Percentiles rank a stretch among this genome's conserved stretches.
Conservation (phyloP, 2,888 invertebrate species). For the Dryobotodes eremita region DNA sequence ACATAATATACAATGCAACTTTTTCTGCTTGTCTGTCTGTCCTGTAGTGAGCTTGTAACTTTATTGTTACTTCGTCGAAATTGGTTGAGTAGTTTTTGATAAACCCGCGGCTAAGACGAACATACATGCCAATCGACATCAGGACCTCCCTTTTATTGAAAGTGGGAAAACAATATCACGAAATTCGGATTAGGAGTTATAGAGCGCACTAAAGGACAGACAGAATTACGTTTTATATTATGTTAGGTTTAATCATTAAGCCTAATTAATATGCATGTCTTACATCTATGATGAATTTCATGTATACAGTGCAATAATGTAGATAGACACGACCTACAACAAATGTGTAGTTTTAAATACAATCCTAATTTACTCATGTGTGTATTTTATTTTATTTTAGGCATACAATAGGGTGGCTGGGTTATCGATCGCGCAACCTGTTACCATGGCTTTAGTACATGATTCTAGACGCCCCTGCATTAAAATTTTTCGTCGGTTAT, state of each 20-base stretch:
- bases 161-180: not conserved
- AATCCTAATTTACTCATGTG: conserved; percentile 19
- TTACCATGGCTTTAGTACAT: too few relatives aligned
- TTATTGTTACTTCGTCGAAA: not conserved
- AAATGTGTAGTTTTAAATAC: conserved; percentile 6
- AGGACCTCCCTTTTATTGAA: not conserved
- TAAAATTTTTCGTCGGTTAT: too few relatives aligned
- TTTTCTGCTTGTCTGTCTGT: not conserved
- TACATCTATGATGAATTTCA: conserved; percentile 42
- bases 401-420: not conserved
- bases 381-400: conserved; percentile 14
- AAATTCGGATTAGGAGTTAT: not conserved
- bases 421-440: too few relatives aligned
- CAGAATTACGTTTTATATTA: conserved; percentile 14
- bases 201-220: not conserved
- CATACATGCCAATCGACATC: not conserved
- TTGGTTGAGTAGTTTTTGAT: not conserved
- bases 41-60: not conserved
- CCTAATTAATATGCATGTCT: conserved; percentile 18
- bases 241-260: not conserved
- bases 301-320: conserved; percentile 30
- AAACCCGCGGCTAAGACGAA: not conserved
- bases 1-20: conserved; percentile 10
- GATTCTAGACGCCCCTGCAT: too few relatives aligned
- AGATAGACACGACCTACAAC: conserved; percentile 11